Percentiles rank a stretch among this genome's conserved stretches.
Conservation (phyloP, 2,888 invertebrate species). For the Lasius fuliginosus region DNA sequence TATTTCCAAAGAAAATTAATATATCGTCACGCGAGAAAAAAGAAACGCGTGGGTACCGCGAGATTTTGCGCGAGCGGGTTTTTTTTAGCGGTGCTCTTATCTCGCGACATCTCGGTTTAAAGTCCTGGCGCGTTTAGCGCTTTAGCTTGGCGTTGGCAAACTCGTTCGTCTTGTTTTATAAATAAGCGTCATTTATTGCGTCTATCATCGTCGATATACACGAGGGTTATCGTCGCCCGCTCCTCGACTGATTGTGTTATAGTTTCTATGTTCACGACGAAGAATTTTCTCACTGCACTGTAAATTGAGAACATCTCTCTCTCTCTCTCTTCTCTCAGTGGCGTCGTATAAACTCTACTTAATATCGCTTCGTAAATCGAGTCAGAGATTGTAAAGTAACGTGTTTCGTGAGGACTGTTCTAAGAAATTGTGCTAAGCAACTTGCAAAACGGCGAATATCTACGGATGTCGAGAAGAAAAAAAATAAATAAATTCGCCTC, state of each 20-base stretch:
- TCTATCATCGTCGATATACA: conserved; percentile 75
- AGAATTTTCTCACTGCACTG: conserved; percentile 8
- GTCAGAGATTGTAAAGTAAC: conserved; percentile 24
- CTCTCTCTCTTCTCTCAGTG: conserved; percentile 1
- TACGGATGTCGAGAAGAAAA: neutral
- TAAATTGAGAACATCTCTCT: conserved; percentile 48
- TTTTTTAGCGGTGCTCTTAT: conserved; percentile 19
- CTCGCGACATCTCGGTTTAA: conserved; percentile 37
- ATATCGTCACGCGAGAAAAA: conserved; percentile 45
- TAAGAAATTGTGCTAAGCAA: neutral
- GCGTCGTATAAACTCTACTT: conserved; percentile 20
- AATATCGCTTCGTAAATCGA: conserved; percentile 64
- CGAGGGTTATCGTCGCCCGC: conserved; percentile 62
- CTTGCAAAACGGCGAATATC: neutral
- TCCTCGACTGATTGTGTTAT: conserved; percentile 60
- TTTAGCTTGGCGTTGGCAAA: neutral
- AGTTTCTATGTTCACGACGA: conserved; percentile 43
- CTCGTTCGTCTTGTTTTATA: conserved; percentile 62
- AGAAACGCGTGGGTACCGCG: conserved; percentile 54
- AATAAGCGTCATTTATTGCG: conserved; percentile 79
- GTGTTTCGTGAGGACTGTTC: neutral
- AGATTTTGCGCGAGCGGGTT: conserved; percentile 9
- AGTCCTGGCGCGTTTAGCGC: neutral
- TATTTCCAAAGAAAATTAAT: conserved; percentile 54
- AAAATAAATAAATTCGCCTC: neutral